These are phyloP conservation scores for Lepus europaeus DNA, from an alignment of 2,113 vertebrate genomes.

Conservation along the genomic window DNA sequence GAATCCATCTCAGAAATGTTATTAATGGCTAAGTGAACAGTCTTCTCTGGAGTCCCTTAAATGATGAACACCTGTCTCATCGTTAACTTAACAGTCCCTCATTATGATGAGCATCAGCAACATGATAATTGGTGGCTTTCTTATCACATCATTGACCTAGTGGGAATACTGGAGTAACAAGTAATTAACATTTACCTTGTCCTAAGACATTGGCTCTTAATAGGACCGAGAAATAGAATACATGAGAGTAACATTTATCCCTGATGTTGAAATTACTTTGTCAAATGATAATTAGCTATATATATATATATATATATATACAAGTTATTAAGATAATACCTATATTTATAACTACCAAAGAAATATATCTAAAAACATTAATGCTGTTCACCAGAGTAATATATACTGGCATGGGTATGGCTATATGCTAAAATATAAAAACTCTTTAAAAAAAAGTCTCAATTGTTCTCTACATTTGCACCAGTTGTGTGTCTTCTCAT, in stretches of 20 bases:
- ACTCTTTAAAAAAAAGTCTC: background rate
- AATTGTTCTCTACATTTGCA: background rate
- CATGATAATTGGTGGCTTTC: conserved; percentile 75
- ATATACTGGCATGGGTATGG: background rate
- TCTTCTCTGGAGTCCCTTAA: conserved; percentile 78
- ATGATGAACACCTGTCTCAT: conserved; percentile 83
- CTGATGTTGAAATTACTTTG: conserved; percentile 60
- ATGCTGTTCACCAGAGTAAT: background rate
- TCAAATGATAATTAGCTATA: background rate
- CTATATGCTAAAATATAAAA: background rate
- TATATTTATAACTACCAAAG: conserved; percentile 33
- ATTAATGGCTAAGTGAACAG: conserved; percentile 67
- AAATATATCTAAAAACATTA: background rate
- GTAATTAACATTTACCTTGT: conserved; percentile 79
- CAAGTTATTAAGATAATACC: background rate
- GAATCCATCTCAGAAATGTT: conserved; percentile 65
- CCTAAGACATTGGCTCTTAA: conserved; percentile 36
- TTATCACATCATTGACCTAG: conserved; percentile 70
- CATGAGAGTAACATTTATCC: conserved; percentile 69
- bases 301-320: background rate
- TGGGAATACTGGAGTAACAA: conserved; percentile 71
- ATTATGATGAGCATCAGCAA: conserved; percentile 77
- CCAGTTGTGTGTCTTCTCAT: background rate
- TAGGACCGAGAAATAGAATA: conserved; percentile 69
- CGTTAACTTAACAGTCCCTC: conserved; percentile 71